Evolutionary conservation across 92 coral and sea anemone species (phyloP), one percentile per base, ranked within the genome.

Genomic region (Umimayanthus chanpuru): DNA sequence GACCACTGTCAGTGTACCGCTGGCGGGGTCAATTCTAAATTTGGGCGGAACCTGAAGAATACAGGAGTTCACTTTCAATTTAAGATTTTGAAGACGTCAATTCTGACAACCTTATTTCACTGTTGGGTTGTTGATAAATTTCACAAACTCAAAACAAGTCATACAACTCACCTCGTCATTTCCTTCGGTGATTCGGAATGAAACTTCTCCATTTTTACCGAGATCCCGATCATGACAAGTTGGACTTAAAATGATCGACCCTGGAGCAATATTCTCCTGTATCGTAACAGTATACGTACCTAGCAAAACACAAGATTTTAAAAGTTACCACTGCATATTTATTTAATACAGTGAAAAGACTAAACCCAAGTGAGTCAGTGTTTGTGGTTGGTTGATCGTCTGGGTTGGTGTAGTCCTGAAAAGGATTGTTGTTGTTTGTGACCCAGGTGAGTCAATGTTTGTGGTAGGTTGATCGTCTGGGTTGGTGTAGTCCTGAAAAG

Each of bases 221-320:
- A 89, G 83, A 86, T 96, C 98, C 56, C 94, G 87, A 73, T 96
- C 98, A 12, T 41, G 79, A 85, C 98, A 93, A 75, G 87, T 87
- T 77, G 98, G 95, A 39, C 84, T 86, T 11, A 96, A 86, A 32
- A 96, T 83, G 4, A 87, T 89, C 32, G 93, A 89, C 6, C 98
- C 98, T 6, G 90, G 79, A 1, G 93, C 80, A 11, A 88, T 89
- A 88, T 96, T 94, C 74, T 96, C 98, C 29, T 91, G 91, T 40
- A 96, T 73, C 0, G 61, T 73, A 5, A 96, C 94, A 28, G 90
- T 88, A 87, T 96, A 96, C 21, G 87, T 74, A 47, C 49, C 98
- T 96, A 36, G 25, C 73, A 40, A 61, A 30, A 81, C 71, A 61
- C 18, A 81, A 81, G 29, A 53, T 58, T 81, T 26, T 43, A 9